phyloP scores from a whole-genome alignment of 2,797 vertebrate genomes.

The Picus viridis region DNA sequence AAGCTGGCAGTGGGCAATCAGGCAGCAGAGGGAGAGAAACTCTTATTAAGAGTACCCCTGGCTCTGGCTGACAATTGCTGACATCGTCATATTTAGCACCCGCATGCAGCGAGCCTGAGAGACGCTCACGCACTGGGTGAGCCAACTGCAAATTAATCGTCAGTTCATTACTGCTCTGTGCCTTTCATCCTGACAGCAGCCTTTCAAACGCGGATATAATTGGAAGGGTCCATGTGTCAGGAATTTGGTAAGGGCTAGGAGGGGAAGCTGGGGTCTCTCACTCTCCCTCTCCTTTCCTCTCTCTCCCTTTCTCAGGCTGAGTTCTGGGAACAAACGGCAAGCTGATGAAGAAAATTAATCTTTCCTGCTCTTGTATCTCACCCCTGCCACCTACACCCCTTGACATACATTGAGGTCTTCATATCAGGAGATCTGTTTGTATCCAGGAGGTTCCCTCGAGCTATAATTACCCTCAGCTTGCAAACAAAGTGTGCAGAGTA shows the following conservation, averaged over 20 bases:
- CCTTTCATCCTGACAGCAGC: slow-evolving; percentile 70
- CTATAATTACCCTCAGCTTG: slow-evolving; percentile 24
- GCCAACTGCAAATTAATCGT: slow-evolving; percentile 74
- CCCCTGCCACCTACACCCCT: not conserved
- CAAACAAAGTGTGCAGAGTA: slow-evolving; percentile 19
- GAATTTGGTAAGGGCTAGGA: slow-evolving; percentile 44
- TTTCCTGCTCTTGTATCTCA: not conserved
- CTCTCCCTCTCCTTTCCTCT: not conserved
- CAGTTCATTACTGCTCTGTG: slow-evolving; percentile 71
- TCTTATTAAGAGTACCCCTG: slow-evolving; percentile 64
- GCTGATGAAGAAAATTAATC: not conserved
- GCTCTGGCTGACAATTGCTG: slow-evolving; percentile 70
- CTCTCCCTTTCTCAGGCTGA: slow-evolving; percentile 11
- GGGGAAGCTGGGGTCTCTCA: slow-evolving; percentile 6
- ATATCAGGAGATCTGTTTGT: not conserved
- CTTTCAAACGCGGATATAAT: slow-evolving; percentile 65
- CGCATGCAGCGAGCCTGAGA: slow-evolving; percentile 67
- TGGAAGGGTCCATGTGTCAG: slow-evolving; percentile 60
- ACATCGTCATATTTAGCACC: slow-evolving; percentile 73
- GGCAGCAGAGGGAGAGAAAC: slow-evolving; percentile 5
- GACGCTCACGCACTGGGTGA: slow-evolving; percentile 52
- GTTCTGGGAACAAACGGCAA: slow-evolving; percentile 16
- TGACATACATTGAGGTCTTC: not conserved
- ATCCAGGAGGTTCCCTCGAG: slow-evolving; percentile 17
- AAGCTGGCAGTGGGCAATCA: not conserved